Percentiles rank a stretch among this genome's conserved stretches.
Conservation (phyloP, 1,140 invertebrate species). For the Anadara kagoshimensis region DNA sequence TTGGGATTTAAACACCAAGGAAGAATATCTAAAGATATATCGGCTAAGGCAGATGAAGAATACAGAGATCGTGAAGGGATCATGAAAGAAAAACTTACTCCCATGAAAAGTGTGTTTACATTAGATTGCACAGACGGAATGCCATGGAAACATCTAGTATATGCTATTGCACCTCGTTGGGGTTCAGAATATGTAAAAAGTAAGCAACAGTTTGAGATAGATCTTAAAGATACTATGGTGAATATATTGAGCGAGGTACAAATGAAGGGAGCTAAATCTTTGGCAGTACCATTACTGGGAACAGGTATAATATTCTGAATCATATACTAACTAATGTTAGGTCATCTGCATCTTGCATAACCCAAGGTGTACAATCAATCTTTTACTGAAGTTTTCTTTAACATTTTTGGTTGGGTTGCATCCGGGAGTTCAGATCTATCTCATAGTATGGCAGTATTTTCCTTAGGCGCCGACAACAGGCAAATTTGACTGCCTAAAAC, state of each 20-base stretch:
- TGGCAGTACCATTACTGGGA: conserved; percentile 34
- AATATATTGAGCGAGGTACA: conserved; percentile 11
- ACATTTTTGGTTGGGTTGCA: background rate
- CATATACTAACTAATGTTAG: background rate
- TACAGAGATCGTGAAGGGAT: background rate
- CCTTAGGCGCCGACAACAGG: too few relatives aligned
- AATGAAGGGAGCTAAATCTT: background rate
- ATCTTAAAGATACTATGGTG: conserved; percentile 6
- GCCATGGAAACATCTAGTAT: conserved; percentile 11
- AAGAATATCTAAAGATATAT: conserved; percentile 12
- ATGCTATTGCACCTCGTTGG: conserved; percentile 18
- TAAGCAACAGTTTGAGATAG: background rate
- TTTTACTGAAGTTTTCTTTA: background rate
- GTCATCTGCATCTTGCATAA: background rate
- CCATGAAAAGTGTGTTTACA: background rate
- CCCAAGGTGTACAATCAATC: conserved; percentile 2
- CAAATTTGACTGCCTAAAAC: too few relatives aligned
- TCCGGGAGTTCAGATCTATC: background rate
- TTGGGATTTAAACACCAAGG: background rate
- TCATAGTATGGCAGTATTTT: too few relatives aligned
- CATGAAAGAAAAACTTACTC: background rate
- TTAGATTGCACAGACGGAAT: background rate
- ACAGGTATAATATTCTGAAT: conserved; percentile 17
- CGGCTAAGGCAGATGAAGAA: background rate
- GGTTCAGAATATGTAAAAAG: background rate